phyloP scores from a whole-genome alignment of 2,797 vertebrate species.

The Yasuhikotakia modesta region DNA sequence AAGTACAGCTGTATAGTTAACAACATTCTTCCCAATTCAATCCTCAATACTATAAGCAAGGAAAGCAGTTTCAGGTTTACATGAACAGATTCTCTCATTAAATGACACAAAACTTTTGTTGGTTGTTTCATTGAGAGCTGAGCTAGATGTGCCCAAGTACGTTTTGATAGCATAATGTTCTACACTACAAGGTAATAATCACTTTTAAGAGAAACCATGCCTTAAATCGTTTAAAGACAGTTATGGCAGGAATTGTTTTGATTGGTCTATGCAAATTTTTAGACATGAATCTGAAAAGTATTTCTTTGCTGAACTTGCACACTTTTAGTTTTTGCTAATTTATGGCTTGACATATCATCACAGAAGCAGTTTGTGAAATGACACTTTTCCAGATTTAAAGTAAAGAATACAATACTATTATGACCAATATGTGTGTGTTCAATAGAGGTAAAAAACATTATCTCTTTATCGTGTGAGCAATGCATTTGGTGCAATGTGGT shows the following conservation, averaged over 20 bases:
- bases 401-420: conserved; percentile 21
- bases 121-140: conserved; percentile 23
- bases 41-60: conserved; percentile 34
- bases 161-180: conserved; percentile 26
- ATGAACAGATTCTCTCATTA: conserved; percentile 40
- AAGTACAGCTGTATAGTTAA: conserved; percentile 21
- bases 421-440: conserved; percentile 13
- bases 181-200: conserved; percentile 39
- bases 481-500: conserved; percentile 19
- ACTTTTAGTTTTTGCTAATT: conserved; percentile 11
- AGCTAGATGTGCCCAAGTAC: conserved; percentile 12
- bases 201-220: conserved; percentile 35
- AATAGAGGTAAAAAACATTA: not conserved
- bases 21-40: conserved; percentile 42
- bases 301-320: not conserved
- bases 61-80: conserved; percentile 40
- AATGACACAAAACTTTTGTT: conserved; percentile 42
- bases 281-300: not conserved
- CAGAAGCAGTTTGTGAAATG: not conserved
- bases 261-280: conserved; percentile 1
- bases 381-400: conserved; percentile 5
- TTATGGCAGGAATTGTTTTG: not conserved
- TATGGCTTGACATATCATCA: not conserved
- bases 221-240: conserved; percentile 17
- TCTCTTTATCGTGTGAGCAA: not conserved